Conservation (phyloP, 2,797 vertebrate species). For the Etheostoma perlongum region DNA sequence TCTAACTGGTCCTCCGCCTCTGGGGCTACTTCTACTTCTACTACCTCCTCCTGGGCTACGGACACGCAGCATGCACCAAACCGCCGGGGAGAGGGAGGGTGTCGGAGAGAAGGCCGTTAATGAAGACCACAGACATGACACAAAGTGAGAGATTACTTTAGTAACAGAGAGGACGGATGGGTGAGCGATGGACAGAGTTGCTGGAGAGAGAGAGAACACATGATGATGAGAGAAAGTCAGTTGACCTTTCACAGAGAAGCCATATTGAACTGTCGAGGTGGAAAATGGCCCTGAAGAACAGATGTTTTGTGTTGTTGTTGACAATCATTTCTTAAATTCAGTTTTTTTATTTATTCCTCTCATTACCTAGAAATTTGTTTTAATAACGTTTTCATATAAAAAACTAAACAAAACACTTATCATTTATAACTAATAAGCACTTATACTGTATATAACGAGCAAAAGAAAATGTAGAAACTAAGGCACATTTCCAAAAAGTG, state of each 20-base stretch:
- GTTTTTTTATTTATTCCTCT: too few species aligned
- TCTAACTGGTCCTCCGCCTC: constrained; percentile 86
- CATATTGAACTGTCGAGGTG: constrained; percentile 43
- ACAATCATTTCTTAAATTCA: background rate
- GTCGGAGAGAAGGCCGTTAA: constrained; percentile 75
- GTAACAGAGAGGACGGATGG: constrained; percentile 66
- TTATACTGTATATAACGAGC: too few species aligned
- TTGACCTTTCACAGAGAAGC: constrained; percentile 66
- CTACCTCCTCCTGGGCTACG: constrained; percentile 87
- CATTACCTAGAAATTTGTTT: too few species aligned
- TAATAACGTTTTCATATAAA: too few species aligned
- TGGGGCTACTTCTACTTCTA: constrained; percentile 90
- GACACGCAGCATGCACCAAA: constrained; percentile 86
- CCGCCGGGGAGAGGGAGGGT: constrained; percentile 62
- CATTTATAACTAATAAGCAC: too few species aligned
- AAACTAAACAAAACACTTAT: too few species aligned
- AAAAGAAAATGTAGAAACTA: too few species aligned
- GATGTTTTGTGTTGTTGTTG: background rate
- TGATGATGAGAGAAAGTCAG: constrained; percentile 61
- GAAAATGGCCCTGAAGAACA: constrained; percentile 16
- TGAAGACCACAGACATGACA: constrained; percentile 80
- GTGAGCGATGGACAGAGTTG: constrained; percentile 65
- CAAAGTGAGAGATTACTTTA: constrained; percentile 72
- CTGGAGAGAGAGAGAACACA: constrained; percentile 68
- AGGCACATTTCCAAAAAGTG: too few species aligned